Conservation (phyloP, 2,797 vertebrate genomes). For the Toxotes lorentzi region DNA sequence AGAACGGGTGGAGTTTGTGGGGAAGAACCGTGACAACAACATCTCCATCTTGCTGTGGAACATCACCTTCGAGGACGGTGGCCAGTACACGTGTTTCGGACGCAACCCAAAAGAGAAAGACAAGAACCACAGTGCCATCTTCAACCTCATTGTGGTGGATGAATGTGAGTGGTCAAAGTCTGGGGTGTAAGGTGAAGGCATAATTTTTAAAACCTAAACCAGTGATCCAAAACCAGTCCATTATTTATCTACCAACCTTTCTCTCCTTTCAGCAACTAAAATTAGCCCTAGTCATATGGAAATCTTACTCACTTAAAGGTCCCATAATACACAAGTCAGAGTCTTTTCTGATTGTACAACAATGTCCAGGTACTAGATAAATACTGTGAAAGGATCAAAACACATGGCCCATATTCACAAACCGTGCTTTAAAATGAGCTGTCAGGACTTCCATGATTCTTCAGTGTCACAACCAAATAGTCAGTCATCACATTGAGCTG, state of each 20-base stretch:
- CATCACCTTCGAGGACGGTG: slow-evolving; percentile 92
- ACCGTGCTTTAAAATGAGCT: too few species aligned
- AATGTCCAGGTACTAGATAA: too few species aligned
- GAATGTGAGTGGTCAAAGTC: slow-evolving; percentile 86
- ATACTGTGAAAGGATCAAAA: too few species aligned
- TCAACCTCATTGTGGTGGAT: slow-evolving; percentile 90
- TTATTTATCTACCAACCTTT: not conserved
- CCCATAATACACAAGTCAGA: too few species aligned
- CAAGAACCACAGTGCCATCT: slow-evolving; percentile 87
- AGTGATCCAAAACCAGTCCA: not conserved
- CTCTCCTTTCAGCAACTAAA: not conserved
- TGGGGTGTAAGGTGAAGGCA: not conserved
- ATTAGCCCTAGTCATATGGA: not conserved
- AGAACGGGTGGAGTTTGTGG: slow-evolving; percentile 88
- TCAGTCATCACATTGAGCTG: too few species aligned
- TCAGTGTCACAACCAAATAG: too few species aligned
- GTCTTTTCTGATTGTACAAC: too few species aligned
- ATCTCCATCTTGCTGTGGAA: slow-evolving; percentile 90
- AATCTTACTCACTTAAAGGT: not conserved
- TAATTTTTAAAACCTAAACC: not conserved
- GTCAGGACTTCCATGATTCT: too few species aligned
- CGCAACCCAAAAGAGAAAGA: slow-evolving; percentile 92
- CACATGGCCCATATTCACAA: too few species aligned
- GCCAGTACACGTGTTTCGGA: slow-evolving; percentile 92
- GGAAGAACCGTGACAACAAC: slow-evolving; percentile 87